These are phyloP conservation scores for Crocallis elinguaria DNA, from an alignment of 2,888 invertebrate species.

Conservation along the genomic window DNA sequence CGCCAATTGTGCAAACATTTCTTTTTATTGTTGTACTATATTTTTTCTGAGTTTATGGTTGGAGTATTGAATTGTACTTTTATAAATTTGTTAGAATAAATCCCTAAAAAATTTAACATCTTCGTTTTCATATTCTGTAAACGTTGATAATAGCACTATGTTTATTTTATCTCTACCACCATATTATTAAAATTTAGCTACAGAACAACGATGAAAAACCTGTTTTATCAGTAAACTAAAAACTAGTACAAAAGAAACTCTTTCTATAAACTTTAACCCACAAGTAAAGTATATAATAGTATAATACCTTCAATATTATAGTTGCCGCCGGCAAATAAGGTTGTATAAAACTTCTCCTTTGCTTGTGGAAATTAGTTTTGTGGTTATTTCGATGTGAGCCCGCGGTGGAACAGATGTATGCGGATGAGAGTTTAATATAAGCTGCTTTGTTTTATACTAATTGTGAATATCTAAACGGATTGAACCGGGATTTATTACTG, in stretches of 20 bases:
- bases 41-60: too few relatives aligned
- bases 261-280: neutral
- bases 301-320: conserved; percentile 26
- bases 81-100: too few relatives aligned
- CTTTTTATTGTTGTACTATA: too few relatives aligned
- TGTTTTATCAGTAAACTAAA: too few relatives aligned
- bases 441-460: neutral
- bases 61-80: too few relatives aligned
- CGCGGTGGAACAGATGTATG: neutral
- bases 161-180: too few relatives aligned
- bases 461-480: neutral
- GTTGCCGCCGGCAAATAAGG: conserved; percentile 28
- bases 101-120: too few relatives aligned
- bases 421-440: neutral
- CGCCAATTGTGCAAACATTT: too few relatives aligned
- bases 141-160: too few relatives aligned
- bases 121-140: too few relatives aligned
- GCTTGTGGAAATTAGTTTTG: conserved; percentile 29
- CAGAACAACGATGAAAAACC: too few relatives aligned
- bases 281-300: conserved; percentile 31
- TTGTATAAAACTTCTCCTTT: conserved; percentile 25
- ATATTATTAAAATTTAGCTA: too few relatives aligned
- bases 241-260: neutral
- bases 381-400: conserved; percentile 24
- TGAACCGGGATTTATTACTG: neutral